These are phyloP conservation scores for Cygnus buccinator DNA, from an alignment of 2,113 vertebrate species.

Conservation along the genomic window DNA sequence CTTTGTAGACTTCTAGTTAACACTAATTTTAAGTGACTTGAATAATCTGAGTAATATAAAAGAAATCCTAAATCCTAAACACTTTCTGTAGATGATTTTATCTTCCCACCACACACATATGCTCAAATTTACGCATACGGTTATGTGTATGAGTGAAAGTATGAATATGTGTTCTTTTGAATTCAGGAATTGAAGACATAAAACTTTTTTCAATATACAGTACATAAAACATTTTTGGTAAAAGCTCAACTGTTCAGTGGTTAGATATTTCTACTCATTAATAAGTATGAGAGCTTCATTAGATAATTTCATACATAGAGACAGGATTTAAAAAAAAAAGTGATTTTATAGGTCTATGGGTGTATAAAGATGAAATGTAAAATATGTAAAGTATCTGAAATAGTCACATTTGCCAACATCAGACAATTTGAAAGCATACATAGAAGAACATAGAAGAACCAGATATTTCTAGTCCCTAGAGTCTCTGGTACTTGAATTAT, in stretches of 20 bases:
- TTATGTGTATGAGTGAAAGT: not conserved
- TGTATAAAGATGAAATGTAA: not conserved
- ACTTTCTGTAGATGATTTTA: too few species aligned
- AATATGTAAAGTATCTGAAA: not conserved
- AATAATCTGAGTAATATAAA: not conserved
- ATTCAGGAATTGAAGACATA: not conserved
- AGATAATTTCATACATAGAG: not conserved
- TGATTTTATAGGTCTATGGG: not conserved
- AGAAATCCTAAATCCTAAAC: not conserved
- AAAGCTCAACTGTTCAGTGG: not conserved
- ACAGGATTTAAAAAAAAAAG: not conserved
- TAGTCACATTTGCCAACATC: not conserved
- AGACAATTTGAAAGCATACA: not conserved
- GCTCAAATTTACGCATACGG: not conserved
- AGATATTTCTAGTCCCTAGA: not conserved
- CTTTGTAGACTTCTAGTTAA: not conserved
- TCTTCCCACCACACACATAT: not conserved
- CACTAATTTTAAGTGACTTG: not conserved
- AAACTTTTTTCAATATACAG: not conserved
- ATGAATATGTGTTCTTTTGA: not conserved
- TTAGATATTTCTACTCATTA: not conserved
- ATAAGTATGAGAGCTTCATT: not conserved
- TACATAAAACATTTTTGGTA: not conserved
- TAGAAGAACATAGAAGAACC: not conserved
- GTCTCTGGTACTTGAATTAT: not conserved